Evolutionary conservation across 1,140 invertebrate species (phyloP), one percentile per base, ranked within the genome.

Genomic region (Drosophila takahashii): DNA sequence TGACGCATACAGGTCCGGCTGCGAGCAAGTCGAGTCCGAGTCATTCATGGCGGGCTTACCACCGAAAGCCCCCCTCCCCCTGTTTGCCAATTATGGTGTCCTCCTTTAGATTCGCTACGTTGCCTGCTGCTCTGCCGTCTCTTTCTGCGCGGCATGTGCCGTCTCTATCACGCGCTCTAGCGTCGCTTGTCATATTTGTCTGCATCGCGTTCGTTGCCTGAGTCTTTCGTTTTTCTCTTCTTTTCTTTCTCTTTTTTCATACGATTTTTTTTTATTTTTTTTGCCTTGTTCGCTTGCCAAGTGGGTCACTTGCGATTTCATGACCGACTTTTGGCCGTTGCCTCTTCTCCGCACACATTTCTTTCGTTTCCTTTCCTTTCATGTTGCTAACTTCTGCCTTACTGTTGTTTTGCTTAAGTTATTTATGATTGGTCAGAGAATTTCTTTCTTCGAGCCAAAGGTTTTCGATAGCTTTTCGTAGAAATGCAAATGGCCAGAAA

Each of bases 241-340:
- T 16, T 34, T 26, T 48, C 32, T 59, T 54, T 57, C 42, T 41
- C 42, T 41, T 29, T 26, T 45, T 44, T 71, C 32, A 62, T 51
- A 39, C 61, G 18, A 4, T n/a, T 27, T 26, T 18, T 15, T 27
- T 26, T 15, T 15, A 11, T 26, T 29, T 60, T 60, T 61, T 70
- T 36, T 77, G 67, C 74, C 56, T 77, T 79, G 80, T 76, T 79
- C 72, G 79, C 54, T 78, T 87, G 78, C 84, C 76, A 89, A 89
- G 84, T 89, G 72, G 84, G 84, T 89, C 84, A 89, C 84, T 89
- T 89, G 84, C 84, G 84, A 89, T 89, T 89, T 89, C 84, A 89
- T 89, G 84, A 89, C 84, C 84, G 84, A 89, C 84, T 89, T 87
- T 76, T 80, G 66, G 64, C 39, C 45, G 69, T 67, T 79, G 59